Conservation (phyloP, 2,888 invertebrate species). For the Napeogenes sylphis region DNA sequence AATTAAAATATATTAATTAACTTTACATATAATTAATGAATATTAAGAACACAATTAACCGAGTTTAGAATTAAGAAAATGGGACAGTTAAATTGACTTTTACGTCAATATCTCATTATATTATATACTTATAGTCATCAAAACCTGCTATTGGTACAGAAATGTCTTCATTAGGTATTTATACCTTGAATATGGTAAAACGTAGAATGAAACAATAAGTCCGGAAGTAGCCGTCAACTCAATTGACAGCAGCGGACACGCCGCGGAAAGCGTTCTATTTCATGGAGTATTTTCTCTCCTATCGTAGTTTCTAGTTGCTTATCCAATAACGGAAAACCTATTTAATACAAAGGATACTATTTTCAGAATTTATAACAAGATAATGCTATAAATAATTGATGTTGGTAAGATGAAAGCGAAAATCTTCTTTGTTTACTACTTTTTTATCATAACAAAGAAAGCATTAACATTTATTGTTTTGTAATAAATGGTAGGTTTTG, state of each 20-base stretch:
- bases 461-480: too few species aligned
- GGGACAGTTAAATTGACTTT: too few species aligned
- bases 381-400: background rate
- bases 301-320: constrained; percentile 20
- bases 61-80: too few species aligned
- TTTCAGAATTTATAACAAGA: background rate
- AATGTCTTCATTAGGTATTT: too few species aligned
- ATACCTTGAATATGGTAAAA: constrained; percentile 14
- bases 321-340: constrained; percentile 3
- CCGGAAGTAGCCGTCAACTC: constrained; percentile 30
- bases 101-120: too few species aligned
- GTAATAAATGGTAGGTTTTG: too few species aligned
- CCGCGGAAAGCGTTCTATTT: constrained; percentile 25
- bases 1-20: too few species aligned
- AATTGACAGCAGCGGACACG: constrained; percentile 26
- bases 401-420: background rate
- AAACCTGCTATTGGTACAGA: too few species aligned
- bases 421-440: background rate
- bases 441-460: too few species aligned
- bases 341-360: constrained; percentile 3
- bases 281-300: constrained; percentile 23
- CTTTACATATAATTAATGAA: too few species aligned
- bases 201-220: constrained; percentile 28
- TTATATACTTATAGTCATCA: too few species aligned
- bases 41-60: too few species aligned